Conservation (phyloP, 2,888 invertebrate genomes). For the Nomada flava region DNA sequence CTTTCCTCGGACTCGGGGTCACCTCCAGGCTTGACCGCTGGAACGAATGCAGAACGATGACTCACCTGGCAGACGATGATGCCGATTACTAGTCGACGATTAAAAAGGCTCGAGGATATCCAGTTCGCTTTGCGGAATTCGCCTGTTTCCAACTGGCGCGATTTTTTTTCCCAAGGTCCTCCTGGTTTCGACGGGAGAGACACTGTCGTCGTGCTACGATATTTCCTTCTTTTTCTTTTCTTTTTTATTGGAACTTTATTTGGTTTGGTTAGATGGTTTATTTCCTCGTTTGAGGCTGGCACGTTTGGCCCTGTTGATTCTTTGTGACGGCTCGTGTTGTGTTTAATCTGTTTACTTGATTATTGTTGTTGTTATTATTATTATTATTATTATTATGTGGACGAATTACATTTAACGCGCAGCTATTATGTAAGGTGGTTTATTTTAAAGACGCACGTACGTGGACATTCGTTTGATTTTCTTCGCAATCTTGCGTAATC, state of each 20-base stretch:
- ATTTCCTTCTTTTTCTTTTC: neutral
- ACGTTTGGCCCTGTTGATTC: too few species aligned
- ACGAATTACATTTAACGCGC: too few species aligned
- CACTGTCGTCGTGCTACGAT: neutral
- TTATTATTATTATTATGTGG: too few species aligned
- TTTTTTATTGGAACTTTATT: neutral
- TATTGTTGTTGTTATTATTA: too few species aligned
- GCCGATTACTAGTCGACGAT: conserved; percentile 26
- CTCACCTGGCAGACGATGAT: conserved; percentile 19
- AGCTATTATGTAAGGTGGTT: too few species aligned
- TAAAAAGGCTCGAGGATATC: conserved; percentile 49
- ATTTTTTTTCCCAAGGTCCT: neutral
- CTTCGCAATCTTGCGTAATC: too few species aligned
- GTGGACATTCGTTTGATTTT: too few species aligned
- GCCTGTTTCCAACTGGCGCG: neutral
- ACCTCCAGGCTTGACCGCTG: conserved; percentile 46
- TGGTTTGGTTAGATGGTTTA: neutral
- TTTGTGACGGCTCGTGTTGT: too few species aligned
- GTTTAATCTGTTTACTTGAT: too few species aligned
- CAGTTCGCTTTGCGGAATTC: conserved; percentile 29
- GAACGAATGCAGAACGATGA: conserved; percentile 36
- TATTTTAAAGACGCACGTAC: too few species aligned
- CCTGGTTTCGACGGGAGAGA: neutral
- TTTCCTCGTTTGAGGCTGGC: neutral
- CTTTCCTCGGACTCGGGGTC: conserved; percentile 34